Base-by-base conservation (phyloP, 2,113 vertebrate species). In the Myotis brandtii region DNA sequence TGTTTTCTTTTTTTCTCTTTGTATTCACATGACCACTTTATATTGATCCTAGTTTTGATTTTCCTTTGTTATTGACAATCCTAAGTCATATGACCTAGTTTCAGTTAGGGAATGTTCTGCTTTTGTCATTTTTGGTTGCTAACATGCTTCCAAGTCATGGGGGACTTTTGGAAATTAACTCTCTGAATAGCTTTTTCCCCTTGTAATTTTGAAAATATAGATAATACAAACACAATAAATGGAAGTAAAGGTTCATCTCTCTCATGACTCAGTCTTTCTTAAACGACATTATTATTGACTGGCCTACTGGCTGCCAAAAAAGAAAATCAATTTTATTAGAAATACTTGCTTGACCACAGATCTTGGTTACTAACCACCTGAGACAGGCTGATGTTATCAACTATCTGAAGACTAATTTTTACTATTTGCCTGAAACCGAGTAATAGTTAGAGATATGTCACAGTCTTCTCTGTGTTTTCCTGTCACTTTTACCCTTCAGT, bases 201-300 rank as follows among this genome's bases (percentile, higher is more conserved):
- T 95, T 95, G 20, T 95, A 94, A 97, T 97, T 98, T 98, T 98
- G 98, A 98, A 98, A 97, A 98, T 98, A 92, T 89, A 98, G 98
- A 98, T 98, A 99, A 98, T 98, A 97, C 98, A 98, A 98, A 98
- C 97, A 97, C 98, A 98, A 98, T 98, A 98, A 98, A 98, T 99
- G 97, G 97, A 98, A 98, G 94, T 94, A 98, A 98, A 96, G 96
- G 97, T 98, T 98, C 98, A 94, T 98, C 98, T 98, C 98, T 97
- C 95, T 98, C 96, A 97, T 98, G 98, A 98, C 97, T 98, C 98
- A 98, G 72, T 98, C 98, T 97, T 98, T 98, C 98, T 98, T 98
- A 98, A 99, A 99, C 98, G 98, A 98, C 98, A 98, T 99, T 99
- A 98, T 99, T 98, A 99, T 99, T 98, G 99, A 99, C 98, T 99